Conservation (phyloP, 2,113 vertebrate species). For the Fulmarus glacialis region DNA sequence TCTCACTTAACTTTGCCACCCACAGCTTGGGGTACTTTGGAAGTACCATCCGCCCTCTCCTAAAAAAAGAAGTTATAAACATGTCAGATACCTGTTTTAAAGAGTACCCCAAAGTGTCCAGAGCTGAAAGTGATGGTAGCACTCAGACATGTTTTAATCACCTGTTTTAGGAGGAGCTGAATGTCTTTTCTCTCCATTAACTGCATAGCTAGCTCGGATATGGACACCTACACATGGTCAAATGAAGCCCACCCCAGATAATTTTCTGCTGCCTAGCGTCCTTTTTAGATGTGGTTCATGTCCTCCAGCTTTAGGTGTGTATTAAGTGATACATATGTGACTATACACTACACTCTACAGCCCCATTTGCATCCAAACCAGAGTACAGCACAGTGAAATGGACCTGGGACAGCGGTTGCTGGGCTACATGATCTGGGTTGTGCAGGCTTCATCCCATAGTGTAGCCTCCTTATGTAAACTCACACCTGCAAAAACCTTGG, state of each 20-base stretch:
- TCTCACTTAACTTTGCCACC: not conserved
- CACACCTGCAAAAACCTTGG: not conserved
- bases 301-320: not conserved
- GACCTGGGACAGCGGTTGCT: not conserved
- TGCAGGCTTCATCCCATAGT: fast-evolving
- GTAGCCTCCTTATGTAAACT: not conserved
- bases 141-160: not conserved
- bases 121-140: not conserved
- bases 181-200: not conserved
- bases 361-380: not conserved
- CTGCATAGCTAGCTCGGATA: not conserved
- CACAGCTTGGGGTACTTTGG: not conserved
- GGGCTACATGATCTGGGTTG: not conserved
- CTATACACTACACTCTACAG: not conserved
- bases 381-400: not conserved
- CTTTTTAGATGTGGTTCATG: not conserved
- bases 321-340: not conserved
- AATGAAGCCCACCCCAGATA: not conserved
- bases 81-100: not conserved
- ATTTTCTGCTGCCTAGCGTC: not conserved
- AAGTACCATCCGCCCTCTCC: not conserved
- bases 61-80: not conserved
- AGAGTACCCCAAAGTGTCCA: not conserved
- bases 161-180: not conserved
- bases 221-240: not conserved